Conservation (phyloP, 2,113 vertebrate genomes). For the Catharus fuscescens region DNA sequence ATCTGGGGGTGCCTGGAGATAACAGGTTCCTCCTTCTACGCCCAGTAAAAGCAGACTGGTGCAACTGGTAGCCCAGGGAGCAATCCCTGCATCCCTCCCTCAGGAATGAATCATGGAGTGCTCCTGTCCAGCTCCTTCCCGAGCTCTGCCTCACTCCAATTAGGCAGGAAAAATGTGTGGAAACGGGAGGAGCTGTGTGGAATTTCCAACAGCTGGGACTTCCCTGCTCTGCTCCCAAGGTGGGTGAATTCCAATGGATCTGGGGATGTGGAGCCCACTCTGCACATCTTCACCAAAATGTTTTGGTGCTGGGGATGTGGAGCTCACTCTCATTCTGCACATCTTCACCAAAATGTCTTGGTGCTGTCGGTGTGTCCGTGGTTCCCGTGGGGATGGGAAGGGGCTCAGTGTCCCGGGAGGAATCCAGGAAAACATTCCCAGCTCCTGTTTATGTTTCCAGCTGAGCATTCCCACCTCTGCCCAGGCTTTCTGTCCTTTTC, state of each 20-base stretch:
- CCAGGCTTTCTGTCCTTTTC: rapidly evolving
- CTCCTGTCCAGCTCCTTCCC: background rate
- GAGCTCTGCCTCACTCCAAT: background rate
- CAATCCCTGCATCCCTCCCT: background rate
- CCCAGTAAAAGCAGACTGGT: background rate
- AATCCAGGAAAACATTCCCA: background rate
- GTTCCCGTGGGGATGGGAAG: background rate
- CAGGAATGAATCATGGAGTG: background rate
- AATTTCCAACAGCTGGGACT: conserved; percentile 3
- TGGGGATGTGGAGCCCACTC: background rate
- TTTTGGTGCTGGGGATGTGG: too few species aligned
- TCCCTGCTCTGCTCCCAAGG: background rate
- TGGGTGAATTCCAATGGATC: background rate
- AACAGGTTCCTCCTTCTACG: background rate
- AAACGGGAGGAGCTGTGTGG: background rate
- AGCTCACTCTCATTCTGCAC: too few species aligned
- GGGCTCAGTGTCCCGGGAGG: background rate
- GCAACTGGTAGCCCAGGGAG: background rate
- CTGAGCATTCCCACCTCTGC: background rate
- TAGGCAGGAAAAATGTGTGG: conserved; percentile 32
- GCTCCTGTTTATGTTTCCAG: background rate
- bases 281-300: background rate
- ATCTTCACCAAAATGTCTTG: background rate
- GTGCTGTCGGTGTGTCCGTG: rapidly evolving
- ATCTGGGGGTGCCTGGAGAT: background rate